Percentiles rank a stretch among this genome's conserved stretches.
Evolutionary conservation across 2,113 vertebrate species (phyloP).

Genomic region (Gymnobelideus leadbeateri): DNA sequence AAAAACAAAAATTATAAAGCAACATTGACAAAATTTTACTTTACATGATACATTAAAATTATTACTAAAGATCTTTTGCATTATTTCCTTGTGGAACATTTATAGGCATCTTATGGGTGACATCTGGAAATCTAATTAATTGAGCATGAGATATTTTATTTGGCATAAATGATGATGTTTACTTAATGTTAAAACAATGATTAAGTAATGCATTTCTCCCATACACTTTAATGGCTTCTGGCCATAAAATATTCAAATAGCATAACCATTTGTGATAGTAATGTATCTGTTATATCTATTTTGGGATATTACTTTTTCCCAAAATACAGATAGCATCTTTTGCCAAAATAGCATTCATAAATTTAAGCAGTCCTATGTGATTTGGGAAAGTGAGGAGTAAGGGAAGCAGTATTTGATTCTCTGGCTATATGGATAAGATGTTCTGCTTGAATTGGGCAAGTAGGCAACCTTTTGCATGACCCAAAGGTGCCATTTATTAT

Average conservation of each 20-base stretch:
- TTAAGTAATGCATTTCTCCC: constrained; percentile 57
- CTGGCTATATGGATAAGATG: background rate
- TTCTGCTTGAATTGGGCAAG: background rate
- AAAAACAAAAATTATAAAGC: constrained; percentile 7
- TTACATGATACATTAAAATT: constrained; percentile 5
- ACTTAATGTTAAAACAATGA: constrained; percentile 66
- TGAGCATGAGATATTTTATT: constrained; percentile 73
- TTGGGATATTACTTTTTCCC: constrained; percentile 13
- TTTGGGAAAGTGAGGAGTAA: background rate
- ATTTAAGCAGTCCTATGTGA: background rate
- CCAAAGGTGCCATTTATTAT: constrained; percentile 3
- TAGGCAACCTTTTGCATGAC: background rate
- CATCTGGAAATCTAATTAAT: constrained; percentile 78
- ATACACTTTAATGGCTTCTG: constrained; percentile 65
- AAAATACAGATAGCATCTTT: constrained; percentile 12
- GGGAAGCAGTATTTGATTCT: background rate
- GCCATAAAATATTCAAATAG: constrained; percentile 44
- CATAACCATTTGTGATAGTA: constrained; percentile 43
- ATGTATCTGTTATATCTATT: constrained; percentile 41
- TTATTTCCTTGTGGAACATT: constrained; percentile 45
- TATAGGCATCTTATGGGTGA: constrained; percentile 59
- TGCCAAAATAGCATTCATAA: background rate
- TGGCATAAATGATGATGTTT: constrained; percentile 71
- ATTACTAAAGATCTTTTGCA: constrained; percentile 31
- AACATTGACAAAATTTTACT: constrained; percentile 16